Percentiles rank a stretch among this genome's conserved stretches.
These are phyloP conservation scores for Tachyglossus aculeatus DNA, from an alignment of 2,797 vertebrate genomes.

Conservation along the genomic window DNA sequence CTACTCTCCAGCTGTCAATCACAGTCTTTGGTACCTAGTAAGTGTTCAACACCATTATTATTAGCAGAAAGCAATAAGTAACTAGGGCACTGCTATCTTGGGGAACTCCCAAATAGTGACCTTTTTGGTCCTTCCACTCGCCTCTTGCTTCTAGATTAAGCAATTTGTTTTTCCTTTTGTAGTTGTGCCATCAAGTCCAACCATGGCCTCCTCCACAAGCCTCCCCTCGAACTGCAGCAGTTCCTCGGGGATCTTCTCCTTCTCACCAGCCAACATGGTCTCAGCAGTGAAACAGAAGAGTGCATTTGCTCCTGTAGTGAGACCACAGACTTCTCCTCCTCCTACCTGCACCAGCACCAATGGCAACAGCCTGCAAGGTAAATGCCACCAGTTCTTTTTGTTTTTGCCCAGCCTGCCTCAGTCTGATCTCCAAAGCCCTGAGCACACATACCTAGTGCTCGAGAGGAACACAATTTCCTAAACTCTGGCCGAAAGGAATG, in stretches of 20 bases:
- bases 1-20: too few relatives aligned
- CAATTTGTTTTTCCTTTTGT: slow-evolving; percentile 24
- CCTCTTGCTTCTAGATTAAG: slow-evolving; percentile 24
- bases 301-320: slow-evolving; percentile 95
- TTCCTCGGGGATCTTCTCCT: slow-evolving; percentile 97
- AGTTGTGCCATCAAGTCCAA: slow-evolving; percentile 98
- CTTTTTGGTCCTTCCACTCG: too few relatives aligned
- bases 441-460: neutral
- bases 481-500: neutral
- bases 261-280: slow-evolving; percentile 99
- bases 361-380: slow-evolving; percentile 97
- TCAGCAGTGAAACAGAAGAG: slow-evolving; percentile 99
- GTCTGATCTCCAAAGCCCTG: neutral
- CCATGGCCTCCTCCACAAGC: slow-evolving; percentile 97
- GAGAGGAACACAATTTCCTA: neutral
- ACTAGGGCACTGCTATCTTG: too few relatives aligned
- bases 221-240: slow-evolving; percentile 97
- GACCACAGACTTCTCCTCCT: slow-evolving; percentile 94
- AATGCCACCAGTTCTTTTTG: slow-evolving; percentile 27
- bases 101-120: too few relatives aligned
- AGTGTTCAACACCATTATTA: too few relatives aligned
- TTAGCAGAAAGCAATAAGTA: too few relatives aligned
- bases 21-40: too few relatives aligned
- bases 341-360: slow-evolving; percentile 97
- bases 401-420: neutral